phyloP scores from a whole-genome alignment of 2,797 vertebrate genomes.

The Geotria australis region DNA sequence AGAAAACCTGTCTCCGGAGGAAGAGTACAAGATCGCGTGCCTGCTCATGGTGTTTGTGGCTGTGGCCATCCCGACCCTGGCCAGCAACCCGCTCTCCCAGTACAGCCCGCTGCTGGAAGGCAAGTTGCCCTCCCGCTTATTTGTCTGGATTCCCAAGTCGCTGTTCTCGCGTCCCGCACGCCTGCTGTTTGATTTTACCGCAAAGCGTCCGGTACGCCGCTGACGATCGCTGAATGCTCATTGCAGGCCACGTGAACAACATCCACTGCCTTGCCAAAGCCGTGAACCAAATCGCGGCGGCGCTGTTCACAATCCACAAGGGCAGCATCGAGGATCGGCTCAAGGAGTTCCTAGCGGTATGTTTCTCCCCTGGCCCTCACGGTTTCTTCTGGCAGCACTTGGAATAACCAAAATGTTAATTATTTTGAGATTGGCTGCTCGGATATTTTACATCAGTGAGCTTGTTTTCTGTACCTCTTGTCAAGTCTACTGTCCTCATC shows the following conservation, averaged over 20 bases:
- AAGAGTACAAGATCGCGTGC: conserved; percentile 51
- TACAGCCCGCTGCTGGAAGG: conserved; percentile 44
- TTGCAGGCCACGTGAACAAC: conserved; percentile 52
- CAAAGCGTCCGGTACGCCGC: no score
- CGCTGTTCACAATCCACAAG: conserved; percentile 49
- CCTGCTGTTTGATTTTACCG: no score
- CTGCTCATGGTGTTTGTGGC: conserved; percentile 60
- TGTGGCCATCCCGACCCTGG: conserved; percentile 38
- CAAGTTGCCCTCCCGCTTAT: conserved; percentile 7
- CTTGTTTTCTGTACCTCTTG: no score
- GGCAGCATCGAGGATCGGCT: conserved; percentile 65
- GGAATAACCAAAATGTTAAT: no score
- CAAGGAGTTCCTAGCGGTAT: conserved; percentile 61
- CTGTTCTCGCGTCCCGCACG: no score
- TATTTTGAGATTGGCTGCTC: no score
- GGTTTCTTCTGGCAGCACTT: no score
- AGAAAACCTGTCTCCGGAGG: conserved; percentile 40
- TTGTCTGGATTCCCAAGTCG: no score
- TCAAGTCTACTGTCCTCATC: no score
- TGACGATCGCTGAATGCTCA: no score
- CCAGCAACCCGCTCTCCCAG: conserved; percentile 24
- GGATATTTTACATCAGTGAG: no score
- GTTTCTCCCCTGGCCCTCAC: conserved; percentile 3
- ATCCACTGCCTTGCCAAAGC: conserved; percentile 53
- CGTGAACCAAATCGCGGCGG: conserved; percentile 44